Conservation (phyloP, 2,113 vertebrate genomes). For the Corapipo altera region DNA sequence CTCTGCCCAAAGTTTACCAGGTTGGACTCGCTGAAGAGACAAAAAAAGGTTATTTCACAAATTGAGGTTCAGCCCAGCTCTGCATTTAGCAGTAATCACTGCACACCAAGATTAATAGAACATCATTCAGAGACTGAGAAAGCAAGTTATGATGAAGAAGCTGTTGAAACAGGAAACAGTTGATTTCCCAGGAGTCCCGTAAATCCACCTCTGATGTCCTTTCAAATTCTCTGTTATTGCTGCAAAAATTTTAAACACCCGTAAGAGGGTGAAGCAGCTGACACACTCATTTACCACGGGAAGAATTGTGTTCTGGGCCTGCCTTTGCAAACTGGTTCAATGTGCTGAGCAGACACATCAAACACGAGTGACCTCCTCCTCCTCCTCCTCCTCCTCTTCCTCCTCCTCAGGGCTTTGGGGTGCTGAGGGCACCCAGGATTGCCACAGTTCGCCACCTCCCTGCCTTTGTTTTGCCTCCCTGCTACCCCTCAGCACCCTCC, state of each 20-base stretch:
- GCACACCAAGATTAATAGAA: slow-evolving; percentile 38
- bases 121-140: slow-evolving; percentile 24
- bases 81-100: neutral
- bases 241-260: slow-evolving; percentile 43
- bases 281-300: slow-evolving; percentile 6
- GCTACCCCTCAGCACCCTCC: neutral
- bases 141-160: slow-evolving; percentile 65
- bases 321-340: neutral
- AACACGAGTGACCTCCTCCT: neutral
- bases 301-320: neutral
- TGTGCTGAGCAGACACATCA: neutral
- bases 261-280: neutral
- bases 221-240: slow-evolving; percentile 56
- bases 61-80: neutral
- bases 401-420: neutral
- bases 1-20: neutral
- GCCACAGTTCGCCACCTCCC: neutral
- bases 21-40: neutral
- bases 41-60: neutral
- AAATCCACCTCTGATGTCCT: slow-evolving; percentile 62
- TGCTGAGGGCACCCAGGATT: neutral
- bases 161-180: slow-evolving; percentile 64
- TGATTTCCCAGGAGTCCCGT: slow-evolving; percentile 63
- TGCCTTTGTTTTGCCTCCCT: neutral
- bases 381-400: too few relatives aligned